Conservation (phyloP, 2,888 invertebrate genomes). For the Ochlodes sylvanus region DNA sequence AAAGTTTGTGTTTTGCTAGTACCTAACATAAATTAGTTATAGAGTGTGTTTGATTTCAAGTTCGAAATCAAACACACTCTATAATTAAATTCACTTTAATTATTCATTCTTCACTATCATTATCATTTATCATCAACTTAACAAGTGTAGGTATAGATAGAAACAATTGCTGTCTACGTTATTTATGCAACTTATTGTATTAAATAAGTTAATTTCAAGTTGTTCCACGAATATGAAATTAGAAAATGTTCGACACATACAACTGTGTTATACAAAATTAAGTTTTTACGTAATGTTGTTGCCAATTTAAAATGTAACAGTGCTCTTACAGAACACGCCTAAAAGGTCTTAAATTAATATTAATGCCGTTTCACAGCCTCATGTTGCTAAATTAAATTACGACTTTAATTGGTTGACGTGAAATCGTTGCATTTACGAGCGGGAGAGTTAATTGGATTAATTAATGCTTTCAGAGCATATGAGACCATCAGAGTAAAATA, state of each 20-base stretch:
- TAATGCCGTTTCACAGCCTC: constrained; percentile 50
- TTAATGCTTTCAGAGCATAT: constrained; percentile 51
- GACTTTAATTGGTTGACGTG: constrained; percentile 54
- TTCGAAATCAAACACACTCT: too few relatives aligned
- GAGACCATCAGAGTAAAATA: constrained; percentile 42
- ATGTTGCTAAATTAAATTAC: constrained; percentile 61
- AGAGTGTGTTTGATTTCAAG: too few relatives aligned
- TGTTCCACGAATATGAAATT: neutral
- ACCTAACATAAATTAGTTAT: too few relatives aligned
- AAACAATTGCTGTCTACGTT: too few relatives aligned
- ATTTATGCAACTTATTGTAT: too few relatives aligned
- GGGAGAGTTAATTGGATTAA: constrained; percentile 59
- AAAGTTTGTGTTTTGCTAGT: too few relatives aligned
- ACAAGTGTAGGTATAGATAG: too few relatives aligned
- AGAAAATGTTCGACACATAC: constrained; percentile 1
- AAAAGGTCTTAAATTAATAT: constrained; percentile 47
- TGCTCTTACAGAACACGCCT: constrained; percentile 33
- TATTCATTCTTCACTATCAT: too few relatives aligned
- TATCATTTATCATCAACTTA: too few relatives aligned
- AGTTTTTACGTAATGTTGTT: constrained; percentile 14
- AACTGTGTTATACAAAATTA: constrained; percentile 9
- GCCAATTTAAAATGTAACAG: constrained; percentile 29
- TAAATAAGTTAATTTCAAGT: constrained; percentile 15
- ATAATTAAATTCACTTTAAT: too few relatives aligned
- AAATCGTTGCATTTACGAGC: constrained; percentile 61